phyloP scores from a whole-genome alignment of 2,113 vertebrate genomes.

The Dasyornis broadbenti region DNA sequence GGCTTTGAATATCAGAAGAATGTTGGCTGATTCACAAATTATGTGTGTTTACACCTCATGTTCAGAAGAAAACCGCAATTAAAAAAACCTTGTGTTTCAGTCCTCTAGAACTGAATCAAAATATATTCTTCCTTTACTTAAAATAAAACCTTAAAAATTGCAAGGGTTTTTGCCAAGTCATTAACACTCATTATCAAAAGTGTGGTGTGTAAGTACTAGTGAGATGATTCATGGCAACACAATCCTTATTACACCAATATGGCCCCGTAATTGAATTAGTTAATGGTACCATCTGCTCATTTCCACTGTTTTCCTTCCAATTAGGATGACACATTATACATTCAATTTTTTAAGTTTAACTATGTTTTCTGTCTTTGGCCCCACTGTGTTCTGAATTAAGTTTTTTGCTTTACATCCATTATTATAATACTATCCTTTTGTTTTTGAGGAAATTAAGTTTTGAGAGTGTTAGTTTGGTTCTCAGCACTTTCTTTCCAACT shows the following conservation, averaged over 20 bases:
- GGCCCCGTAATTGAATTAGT: background rate
- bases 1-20: background rate
- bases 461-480: background rate
- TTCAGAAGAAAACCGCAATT: background rate
- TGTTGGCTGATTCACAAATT: background rate
- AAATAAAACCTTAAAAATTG: background rate
- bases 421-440: background rate
- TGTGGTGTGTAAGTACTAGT: background rate
- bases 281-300: conserved; percentile 46
- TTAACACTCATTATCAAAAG: background rate
- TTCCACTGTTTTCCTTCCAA: background rate
- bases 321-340: background rate
- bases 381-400: background rate
- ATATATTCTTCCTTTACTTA: background rate
- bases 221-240: conserved; percentile 4
- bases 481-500: background rate
- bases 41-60: background rate
- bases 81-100: background rate
- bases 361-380: background rate
- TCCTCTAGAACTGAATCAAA: background rate
- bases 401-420: background rate
- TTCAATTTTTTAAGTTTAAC: background rate
- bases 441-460: background rate
- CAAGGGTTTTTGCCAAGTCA: background rate
- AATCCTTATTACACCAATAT: background rate